These are phyloP conservation scores for Whitmania pigra DNA, from an alignment of 1,140 invertebrate genomes.

Conservation along the genomic window DNA sequence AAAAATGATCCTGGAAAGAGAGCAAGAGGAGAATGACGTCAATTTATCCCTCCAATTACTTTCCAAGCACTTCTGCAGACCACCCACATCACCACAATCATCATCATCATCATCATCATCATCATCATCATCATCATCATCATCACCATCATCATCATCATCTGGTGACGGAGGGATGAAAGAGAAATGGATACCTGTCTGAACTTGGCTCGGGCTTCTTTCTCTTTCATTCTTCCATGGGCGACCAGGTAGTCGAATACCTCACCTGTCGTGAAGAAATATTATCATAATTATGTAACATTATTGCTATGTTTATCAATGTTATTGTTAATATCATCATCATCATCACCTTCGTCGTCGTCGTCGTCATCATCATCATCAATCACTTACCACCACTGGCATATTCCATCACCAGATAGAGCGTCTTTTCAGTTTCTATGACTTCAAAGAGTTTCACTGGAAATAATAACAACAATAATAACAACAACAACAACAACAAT, in stretches of 20 bases:
- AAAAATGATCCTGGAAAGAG: not conserved
- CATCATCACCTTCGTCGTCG: slow-evolving; percentile 2
- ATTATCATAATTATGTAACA: not conserved
- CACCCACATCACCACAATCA: not conserved
- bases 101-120: not conserved
- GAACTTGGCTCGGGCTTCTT: slow-evolving; percentile 97
- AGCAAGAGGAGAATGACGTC: too few relatives aligned
- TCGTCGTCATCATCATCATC: slow-evolving; percentile 8
- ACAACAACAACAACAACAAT: slow-evolving; percentile 11
- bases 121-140: not conserved
- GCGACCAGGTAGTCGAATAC: slow-evolving; percentile 99
- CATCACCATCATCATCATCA: not conserved
- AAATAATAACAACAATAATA: slow-evolving; percentile 14
- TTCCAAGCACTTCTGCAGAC: too few relatives aligned
- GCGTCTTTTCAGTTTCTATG: slow-evolving; percentile 97
- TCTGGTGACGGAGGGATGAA: not conserved
- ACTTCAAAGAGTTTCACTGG: slow-evolving; percentile 96
- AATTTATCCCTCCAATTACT: too few relatives aligned
- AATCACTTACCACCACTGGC: not conserved
- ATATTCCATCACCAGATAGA: slow-evolving; percentile 70
- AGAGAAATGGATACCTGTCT: slow-evolving; percentile 56
- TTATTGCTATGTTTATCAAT: not conserved
- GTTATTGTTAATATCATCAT: not conserved
- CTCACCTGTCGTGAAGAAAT: slow-evolving; percentile 53
- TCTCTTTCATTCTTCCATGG: slow-evolving; percentile 99